Conservation (phyloP, 2,113 vertebrate species). For the Puma concolor region DNA sequence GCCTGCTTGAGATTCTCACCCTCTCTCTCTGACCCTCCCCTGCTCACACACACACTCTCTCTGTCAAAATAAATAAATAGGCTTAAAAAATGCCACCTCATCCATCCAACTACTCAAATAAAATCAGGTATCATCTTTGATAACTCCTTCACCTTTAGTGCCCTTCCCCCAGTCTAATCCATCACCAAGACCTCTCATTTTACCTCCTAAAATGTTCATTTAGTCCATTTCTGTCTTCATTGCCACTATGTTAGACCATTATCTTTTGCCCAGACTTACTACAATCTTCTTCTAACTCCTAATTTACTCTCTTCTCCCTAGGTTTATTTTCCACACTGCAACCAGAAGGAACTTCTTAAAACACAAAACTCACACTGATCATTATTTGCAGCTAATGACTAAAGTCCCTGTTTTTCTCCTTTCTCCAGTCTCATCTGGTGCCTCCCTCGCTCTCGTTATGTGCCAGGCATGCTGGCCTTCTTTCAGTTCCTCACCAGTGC, state of each 20-base stretch:
- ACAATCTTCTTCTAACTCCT: background rate
- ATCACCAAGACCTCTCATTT: background rate
- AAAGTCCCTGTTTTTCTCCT: background rate
- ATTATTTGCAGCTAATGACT: background rate
- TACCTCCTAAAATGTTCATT: background rate
- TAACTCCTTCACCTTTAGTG: background rate
- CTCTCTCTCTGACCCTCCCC: no score
- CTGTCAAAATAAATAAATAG: no score
- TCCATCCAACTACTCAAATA: background rate
- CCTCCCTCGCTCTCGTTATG: background rate
- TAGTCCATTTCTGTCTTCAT: background rate
- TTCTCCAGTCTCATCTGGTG: background rate
- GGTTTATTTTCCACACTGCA: background rate
- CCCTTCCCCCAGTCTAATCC: background rate
- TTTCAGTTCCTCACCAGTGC: background rate
- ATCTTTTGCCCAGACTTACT: constrained; percentile 1
- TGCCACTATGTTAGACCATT: background rate
- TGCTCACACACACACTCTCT: no score
- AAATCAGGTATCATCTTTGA: background rate
- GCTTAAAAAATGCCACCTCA: constrained; percentile 4
- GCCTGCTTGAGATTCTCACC: no score
- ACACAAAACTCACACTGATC: background rate
- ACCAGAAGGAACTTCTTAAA: constrained; percentile 4
- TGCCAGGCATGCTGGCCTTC: background rate
- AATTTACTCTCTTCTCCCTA: background rate